phyloP scores from a whole-genome alignment of 53 echinoderm and acorn worm genomes.

The Paracentrotus lividus region DNA sequence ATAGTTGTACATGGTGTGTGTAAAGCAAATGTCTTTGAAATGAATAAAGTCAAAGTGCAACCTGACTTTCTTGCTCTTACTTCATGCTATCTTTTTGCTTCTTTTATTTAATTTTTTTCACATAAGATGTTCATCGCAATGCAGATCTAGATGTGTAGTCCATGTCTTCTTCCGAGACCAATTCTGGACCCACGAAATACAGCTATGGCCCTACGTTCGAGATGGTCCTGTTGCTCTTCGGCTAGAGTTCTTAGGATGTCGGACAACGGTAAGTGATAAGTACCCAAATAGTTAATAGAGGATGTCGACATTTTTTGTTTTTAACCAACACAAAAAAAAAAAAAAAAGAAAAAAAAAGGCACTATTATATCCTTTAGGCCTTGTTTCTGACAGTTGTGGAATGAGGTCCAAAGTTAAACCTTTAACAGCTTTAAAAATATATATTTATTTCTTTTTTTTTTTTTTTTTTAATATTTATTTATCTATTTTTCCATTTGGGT shows the following conservation, averaged over 20 bases:
- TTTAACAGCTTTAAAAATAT: no score
- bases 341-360: not conserved
- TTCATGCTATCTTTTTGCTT: no score
- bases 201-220: constrained; percentile 43
- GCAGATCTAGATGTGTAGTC: constrained; percentile 43
- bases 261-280: constrained; percentile 59
- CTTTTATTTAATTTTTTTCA: not conserved
- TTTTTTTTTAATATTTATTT: no score
- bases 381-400: no score
- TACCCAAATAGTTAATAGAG: not conserved
- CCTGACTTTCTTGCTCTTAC: no score
- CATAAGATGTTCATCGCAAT: constrained; percentile 50
- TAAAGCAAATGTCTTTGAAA: no score
- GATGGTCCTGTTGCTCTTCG: constrained; percentile 50
- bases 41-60: no score
- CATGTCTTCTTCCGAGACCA: constrained; percentile 30
- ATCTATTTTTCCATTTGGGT: no score
- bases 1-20: no score
- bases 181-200: constrained; percentile 60
- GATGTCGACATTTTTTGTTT: not conserved
- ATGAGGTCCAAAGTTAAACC: no score
- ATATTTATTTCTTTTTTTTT: no score
- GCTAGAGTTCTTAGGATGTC: constrained; percentile 68
- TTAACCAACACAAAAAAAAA: not conserved
- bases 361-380: no score